These are phyloP conservation scores for Eulemur rubriventer DNA, from an alignment of 2,797 vertebrate genomes.

Conservation along the genomic window DNA sequence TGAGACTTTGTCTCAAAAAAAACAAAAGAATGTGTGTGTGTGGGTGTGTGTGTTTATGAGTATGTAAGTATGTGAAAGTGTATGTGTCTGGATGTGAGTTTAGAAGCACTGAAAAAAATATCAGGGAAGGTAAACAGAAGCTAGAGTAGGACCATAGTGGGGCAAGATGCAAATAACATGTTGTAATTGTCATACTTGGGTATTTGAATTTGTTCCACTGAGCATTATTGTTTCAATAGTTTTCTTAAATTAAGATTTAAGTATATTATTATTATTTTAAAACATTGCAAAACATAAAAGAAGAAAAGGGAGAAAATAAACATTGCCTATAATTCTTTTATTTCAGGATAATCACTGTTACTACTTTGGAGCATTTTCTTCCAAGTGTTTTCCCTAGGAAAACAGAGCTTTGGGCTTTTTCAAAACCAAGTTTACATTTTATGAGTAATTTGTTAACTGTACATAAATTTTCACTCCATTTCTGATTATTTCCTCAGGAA, in stretches of 20 bases:
- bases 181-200: neutral
- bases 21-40: neutral
- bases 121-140: neutral
- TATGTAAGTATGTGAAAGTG: neutral
- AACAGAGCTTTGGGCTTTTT: neutral
- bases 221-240: neutral
- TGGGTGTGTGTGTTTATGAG: neutral
- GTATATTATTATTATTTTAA: neutral
- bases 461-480: constrained; percentile 10
- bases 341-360: neutral
- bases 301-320: constrained; percentile 16
- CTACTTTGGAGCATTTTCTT: neutral
- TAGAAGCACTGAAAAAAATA: neutral
- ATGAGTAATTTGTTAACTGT: neutral
- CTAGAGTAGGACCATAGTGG: neutral
- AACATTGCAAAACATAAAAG: constrained; percentile 18
- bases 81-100: neutral
- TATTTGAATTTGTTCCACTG: neutral
- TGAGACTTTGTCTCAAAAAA: too few species aligned
- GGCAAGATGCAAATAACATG: neutral
- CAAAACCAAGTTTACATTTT: neutral
- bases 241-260: constrained; percentile 36
- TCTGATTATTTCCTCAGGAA: constrained; percentile 37
- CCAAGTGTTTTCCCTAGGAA: neutral
- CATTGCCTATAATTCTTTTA: neutral